Percentiles rank a stretch among this genome's conserved stretches.
phyloP scores from a whole-genome alignment of 2,113 vertebrate genomes.

The Colaptes auratus region DNA sequence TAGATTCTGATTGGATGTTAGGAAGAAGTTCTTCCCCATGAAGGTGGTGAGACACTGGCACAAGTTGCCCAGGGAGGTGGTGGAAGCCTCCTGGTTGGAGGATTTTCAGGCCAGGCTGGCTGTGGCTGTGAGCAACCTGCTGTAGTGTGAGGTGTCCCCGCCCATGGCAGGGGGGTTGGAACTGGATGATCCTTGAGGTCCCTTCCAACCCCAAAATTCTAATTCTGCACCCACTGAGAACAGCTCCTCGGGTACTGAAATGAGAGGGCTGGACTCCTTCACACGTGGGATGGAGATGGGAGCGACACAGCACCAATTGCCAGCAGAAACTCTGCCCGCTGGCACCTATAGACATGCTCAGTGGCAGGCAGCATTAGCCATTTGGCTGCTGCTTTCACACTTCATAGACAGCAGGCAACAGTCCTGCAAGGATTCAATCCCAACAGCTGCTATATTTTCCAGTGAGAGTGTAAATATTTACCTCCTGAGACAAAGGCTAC shows the following conservation, averaged over 20 bases:
- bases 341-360: rapidly evolving
- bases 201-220: no score
- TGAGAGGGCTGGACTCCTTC: not conserved
- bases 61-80: no score
- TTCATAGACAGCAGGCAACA: rapidly evolving
- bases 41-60: no score
- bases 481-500: not conserved
- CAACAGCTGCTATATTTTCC: not conserved
- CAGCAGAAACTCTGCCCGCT: rapidly evolving
- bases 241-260: not conserved
- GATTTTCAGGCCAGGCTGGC: no score
- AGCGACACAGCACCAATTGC: not conserved
- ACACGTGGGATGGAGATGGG: rapidly evolving
- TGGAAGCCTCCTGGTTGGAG: no score
- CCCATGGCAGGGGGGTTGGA: no score
- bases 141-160: no score
- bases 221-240: rapidly evolving
- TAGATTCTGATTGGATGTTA: no score
- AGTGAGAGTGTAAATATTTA: not conserved
- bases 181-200: no score
- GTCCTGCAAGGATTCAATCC: not conserved
- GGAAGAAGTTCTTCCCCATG: no score
- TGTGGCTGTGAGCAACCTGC: no score
- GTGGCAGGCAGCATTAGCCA: not conserved
- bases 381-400: not conserved